Evolutionary conservation across 2,888 invertebrate genomes (phyloP), one percentile per base, ranked within the genome.

Genomic region (Saturnia pavonia): DNA sequence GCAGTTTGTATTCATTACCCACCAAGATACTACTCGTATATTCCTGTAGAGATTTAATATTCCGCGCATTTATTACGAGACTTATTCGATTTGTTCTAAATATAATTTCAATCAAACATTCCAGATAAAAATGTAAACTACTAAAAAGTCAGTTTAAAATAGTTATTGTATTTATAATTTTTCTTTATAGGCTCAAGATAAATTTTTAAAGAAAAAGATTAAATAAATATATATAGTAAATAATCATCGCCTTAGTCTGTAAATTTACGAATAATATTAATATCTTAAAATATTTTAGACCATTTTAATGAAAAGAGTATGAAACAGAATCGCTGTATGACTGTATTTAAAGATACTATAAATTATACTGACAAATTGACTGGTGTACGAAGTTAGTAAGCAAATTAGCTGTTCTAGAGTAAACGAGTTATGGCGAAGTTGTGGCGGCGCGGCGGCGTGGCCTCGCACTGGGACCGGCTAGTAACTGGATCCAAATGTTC

Each of bases 1-100:
- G 90, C 92, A 91, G 88, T 91, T 92, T 91, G 89, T 93, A 91
- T 92, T 92, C 91, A 93, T 92, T 91, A 91, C 88, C 87, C 83
- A 89, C 90, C 90, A 90, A 87, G 86, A 85, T 82, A 79, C 82
- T 82, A n/a, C n/a, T n/a, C n/a, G n/a, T n/a, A 81, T 82, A 84
- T 81, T 81, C 78, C 80, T 81, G 81, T 83, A 84, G 78, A 88
- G 88, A 91, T 89, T 89, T 88, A 90, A 87, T 88, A 82, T 85
- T 82, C 80, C 80, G 78, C 83, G 82, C 85, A 87, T 89, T 87
- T 88, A 89, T 87, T 88, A 86, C 85, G 82, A 84, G 79, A 83
- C 84, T 88, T 85, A 86, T 88, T 65, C n/a, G 9, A 3, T 65
- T 65, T 40, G 40, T 40, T 65, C 22, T n/a, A 4, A 14, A 60